Conservation (phyloP, 2,797 vertebrate genomes). For the Trachurus trachurus region DNA sequence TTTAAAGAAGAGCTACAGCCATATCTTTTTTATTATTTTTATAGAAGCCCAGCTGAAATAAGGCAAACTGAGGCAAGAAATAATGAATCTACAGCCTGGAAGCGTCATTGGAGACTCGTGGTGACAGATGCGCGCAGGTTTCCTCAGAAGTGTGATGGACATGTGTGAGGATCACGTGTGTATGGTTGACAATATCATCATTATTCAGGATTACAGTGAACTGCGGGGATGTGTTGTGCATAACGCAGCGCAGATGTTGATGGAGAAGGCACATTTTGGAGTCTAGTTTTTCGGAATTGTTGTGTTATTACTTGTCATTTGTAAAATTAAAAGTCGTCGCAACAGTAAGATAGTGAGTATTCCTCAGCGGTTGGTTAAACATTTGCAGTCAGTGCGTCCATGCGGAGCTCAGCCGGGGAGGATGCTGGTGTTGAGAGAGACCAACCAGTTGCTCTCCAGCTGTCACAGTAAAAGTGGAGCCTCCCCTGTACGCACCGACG, state of each 20-base stretch:
- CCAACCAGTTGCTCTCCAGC: constrained; percentile 84
- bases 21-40: no score
- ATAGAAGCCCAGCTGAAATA: background rate
- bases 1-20: background rate
- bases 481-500: constrained; percentile 63
- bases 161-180: constrained; percentile 24
- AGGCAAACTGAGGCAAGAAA: background rate
- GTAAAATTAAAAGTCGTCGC: constrained; percentile 30
- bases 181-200: constrained; percentile 31
- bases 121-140: constrained; percentile 13
- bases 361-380: constrained; percentile 30
- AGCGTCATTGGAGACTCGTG: background rate
- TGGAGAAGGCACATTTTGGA: background rate
- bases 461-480: constrained; percentile 73
- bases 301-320: background rate
- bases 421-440: constrained; percentile 71
- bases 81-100: background rate
- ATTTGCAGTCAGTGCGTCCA: constrained; percentile 60
- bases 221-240: no score
- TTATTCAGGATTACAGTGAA: background rate
- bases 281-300: background rate
- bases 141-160: constrained; percentile 17
- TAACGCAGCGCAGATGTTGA: constrained; percentile 9
- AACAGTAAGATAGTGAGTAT: constrained; percentile 12
- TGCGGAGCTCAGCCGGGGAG: constrained; percentile 68